phyloP scores from a whole-genome alignment of 2,888 invertebrate genomes.

The Clostera curtula region DNA sequence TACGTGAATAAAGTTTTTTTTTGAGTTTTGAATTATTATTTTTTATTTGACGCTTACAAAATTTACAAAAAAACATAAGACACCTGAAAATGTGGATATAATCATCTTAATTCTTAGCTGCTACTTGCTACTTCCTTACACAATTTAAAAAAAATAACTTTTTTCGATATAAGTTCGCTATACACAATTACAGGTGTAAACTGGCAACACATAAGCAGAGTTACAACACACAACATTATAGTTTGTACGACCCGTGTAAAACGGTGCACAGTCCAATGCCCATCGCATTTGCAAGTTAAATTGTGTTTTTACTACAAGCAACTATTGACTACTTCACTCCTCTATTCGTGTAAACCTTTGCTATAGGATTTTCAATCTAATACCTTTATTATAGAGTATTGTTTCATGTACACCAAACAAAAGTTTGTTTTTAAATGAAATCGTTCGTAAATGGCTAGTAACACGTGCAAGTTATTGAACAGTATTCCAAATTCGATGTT shows the following conservation, averaged over 20 bases:
- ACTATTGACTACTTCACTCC: conserved; percentile 10
- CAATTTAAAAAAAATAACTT: no score
- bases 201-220: no score
- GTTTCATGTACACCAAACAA: neutral
- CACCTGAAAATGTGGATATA: no score
- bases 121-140: no score
- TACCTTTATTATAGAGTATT: neutral
- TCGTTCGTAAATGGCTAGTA: conserved; percentile 24
- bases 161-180: no score
- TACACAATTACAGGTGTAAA: no score
- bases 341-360: neutral
- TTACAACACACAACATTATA: conserved; percentile 41
- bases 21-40: no score
- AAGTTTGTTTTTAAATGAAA: conserved; percentile 12
- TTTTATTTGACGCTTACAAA: no score
- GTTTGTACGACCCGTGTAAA: conserved; percentile 30
- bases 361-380: conserved; percentile 11
- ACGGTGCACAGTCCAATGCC: conserved; percentile 32
- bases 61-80: no score
- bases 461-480: conserved; percentile 16
- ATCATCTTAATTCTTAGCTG: no score
- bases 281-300: conserved; percentile 43
- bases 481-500: conserved; percentile 25
- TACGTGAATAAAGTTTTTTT: no score
- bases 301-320: conserved; percentile 27